These are phyloP conservation scores for Orchesella cincta DNA, from an alignment of 1,140 invertebrate species.

Conservation along the genomic window DNA sequence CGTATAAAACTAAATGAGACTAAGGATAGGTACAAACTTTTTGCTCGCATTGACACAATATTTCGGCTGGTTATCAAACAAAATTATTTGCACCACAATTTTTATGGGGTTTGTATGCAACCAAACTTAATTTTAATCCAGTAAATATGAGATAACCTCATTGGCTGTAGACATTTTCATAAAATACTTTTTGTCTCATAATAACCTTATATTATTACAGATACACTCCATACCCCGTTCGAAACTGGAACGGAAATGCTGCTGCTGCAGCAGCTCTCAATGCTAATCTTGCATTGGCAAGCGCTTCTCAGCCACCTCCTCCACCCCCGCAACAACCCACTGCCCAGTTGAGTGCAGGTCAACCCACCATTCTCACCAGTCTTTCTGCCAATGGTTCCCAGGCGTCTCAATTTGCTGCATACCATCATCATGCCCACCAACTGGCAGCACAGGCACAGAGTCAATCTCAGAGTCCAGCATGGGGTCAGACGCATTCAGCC, in stretches of 20 bases:
- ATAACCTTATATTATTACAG: no score
- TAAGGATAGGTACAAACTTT: no score
- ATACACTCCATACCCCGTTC: constrained; percentile 3
- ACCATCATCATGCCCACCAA: neutral
- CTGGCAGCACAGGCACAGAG: neutral
- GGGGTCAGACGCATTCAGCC: neutral
- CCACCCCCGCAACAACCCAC: neutral
- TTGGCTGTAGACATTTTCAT: no score
- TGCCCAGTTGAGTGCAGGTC: neutral
- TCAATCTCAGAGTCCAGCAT: neutral
- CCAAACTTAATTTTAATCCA: no score
- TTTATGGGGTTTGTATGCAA: no score
- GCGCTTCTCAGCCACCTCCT: neutral
- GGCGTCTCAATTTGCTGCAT: neutral
- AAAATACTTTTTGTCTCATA: no score
- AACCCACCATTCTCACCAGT: neutral
- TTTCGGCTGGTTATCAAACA: no score
- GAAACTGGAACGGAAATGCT: constrained; percentile 18
- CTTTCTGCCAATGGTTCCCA: neutral
- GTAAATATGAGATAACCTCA: no score
- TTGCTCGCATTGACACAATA: no score
- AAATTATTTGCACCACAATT: no score
- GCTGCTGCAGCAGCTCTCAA: neutral
- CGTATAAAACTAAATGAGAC: no score
- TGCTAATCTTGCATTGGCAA: neutral